phyloP scores from a whole-genome alignment of 1,140 invertebrate genomes.

The Drosophila albomicans region DNA sequence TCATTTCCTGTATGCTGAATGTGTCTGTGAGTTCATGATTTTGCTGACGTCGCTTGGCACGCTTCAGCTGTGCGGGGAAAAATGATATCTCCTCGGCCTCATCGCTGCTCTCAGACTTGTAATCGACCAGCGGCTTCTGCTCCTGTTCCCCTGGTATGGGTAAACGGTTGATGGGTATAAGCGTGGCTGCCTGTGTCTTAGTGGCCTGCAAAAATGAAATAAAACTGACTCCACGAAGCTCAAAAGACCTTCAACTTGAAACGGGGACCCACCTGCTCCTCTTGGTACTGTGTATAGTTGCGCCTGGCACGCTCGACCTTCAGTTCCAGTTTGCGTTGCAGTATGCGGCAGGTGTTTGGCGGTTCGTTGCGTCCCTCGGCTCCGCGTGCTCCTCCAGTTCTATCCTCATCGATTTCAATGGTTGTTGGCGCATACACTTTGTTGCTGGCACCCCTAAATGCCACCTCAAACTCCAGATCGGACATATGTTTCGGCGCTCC shows the following conservation, averaged over 20 bases:
- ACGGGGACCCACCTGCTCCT: slow-evolving; percentile 66
- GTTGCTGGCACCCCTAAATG: slow-evolving; percentile 72
- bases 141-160: slow-evolving; percentile 79
- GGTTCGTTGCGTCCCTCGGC: slow-evolving; percentile 62
- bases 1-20: slow-evolving; percentile 85
- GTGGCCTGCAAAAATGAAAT: slow-evolving; percentile 52
- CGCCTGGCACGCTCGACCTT: slow-evolving; percentile 84
- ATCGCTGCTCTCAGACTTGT: slow-evolving; percentile 82
- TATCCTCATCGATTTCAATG: slow-evolving; percentile 76
- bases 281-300: slow-evolving; percentile 81
- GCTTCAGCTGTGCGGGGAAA: slow-evolving; percentile 77
- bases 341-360: slow-evolving; percentile 83
- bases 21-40: slow-evolving; percentile 80
- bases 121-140: slow-evolving; percentile 82
- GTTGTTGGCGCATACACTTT: slow-evolving; percentile 76
- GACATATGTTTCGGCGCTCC: slow-evolving; percentile 80
- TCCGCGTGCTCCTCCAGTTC: slow-evolving; percentile 22
- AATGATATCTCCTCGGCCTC: slow-evolving; percentile 83
- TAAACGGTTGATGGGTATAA: slow-evolving; percentile 82
- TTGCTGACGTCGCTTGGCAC: slow-evolving; percentile 66
- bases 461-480: slow-evolving; percentile 78
- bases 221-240: background rate
- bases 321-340: slow-evolving; percentile 83
- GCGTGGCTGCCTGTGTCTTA: slow-evolving; percentile 77
- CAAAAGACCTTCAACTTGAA: slow-evolving; percentile 3